Conservation (phyloP, 1,140 invertebrate species). For the Phymastichus coffea region DNA sequence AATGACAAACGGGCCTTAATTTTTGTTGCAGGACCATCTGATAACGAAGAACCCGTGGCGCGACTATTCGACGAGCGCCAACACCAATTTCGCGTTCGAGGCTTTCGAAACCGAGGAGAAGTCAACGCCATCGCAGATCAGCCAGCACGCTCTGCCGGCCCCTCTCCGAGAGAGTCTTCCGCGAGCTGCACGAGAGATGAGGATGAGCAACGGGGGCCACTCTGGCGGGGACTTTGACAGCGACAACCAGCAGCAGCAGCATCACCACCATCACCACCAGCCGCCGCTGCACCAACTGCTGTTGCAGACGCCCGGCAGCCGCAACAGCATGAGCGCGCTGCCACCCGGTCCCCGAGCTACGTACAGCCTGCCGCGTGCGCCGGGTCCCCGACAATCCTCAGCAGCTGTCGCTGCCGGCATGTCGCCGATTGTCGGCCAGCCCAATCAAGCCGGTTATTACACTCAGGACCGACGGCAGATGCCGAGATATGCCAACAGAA, state of each 20-base stretch:
- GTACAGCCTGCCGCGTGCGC: conserved; percentile 54
- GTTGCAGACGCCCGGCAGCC: conserved; percentile 36
- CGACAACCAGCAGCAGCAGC: conserved; percentile 31
- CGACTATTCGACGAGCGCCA: conserved; percentile 74
- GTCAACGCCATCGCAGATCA: conserved; percentile 35
- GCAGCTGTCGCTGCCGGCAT: conserved; percentile 1
- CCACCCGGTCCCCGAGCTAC: conserved; percentile 50
- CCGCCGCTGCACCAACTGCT: conserved; percentile 43
- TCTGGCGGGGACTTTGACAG: conserved; percentile 32
- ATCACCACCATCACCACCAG: conserved; percentile 42
- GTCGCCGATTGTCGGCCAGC: conserved; percentile 25
- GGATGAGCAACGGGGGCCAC: conserved; percentile 29
- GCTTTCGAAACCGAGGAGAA: conserved; percentile 80
- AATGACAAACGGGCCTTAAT: no score
- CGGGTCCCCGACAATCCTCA: conserved; percentile 40
- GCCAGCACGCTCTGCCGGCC: no score
- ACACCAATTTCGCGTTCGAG: conserved; percentile 87
- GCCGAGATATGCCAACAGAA: conserved; percentile 33
- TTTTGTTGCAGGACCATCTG: conserved; percentile 68
- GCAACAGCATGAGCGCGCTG: conserved; percentile 33
- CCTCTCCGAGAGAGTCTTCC: conserved; percentile 49
- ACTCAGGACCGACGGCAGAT: conserved; percentile 54
- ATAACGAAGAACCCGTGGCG: conserved; percentile 83
- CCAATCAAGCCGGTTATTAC: conserved; percentile 54
- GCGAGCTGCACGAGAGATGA: conserved; percentile 53